A percentile compares a stretch with the other conserved stretches of the same genome.
Evolutionary conservation across 1,140 invertebrate genomes (phyloP).

Genomic region (Coenobita brevimanus): DNA sequence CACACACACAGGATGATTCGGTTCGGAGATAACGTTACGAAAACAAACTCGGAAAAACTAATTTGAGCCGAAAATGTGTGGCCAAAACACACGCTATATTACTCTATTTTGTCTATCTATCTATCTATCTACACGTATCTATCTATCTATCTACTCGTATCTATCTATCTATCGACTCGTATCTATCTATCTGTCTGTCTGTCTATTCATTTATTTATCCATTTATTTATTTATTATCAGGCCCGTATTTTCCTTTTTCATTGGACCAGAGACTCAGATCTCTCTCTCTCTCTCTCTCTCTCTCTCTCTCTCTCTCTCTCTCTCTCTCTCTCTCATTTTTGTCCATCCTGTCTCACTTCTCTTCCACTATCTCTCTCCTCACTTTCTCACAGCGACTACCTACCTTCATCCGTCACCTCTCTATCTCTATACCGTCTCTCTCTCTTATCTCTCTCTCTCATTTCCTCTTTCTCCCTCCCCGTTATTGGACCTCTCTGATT

Average conservation of each 20-base stretch:
- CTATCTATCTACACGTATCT: too few relatives aligned
- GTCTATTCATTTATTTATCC: too few relatives aligned
- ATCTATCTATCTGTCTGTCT: not conserved
- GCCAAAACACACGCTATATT: too few relatives aligned
- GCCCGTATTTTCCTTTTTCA: not conserved
- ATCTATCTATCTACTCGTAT: not conserved
- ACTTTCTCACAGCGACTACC: too few relatives aligned
- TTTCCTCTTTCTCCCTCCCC: too few relatives aligned
- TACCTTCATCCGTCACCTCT: too few relatives aligned
- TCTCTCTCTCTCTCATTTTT: not conserved
- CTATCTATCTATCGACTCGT: not conserved
- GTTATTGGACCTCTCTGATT: too few relatives aligned
- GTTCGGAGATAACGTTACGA: too few relatives aligned
- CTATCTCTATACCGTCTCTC: too few relatives aligned
- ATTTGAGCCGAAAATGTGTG: too few relatives aligned
- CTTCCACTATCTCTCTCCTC: not conserved
- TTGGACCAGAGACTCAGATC: not conserved
- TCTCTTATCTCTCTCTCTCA: not conserved
- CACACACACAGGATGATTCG: too few relatives aligned
- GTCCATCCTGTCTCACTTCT: not conserved
- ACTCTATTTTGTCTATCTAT: not conserved
- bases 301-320: constrained; percentile 11
- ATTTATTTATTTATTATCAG: not conserved
- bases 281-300: constrained; percentile 3
- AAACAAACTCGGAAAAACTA: too few relatives aligned